Evolutionary conservation across 2,113 vertebrate genomes (phyloP), one percentile per base, ranked within the genome.

Genomic region (Aldabrachelys gigantea): DNA sequence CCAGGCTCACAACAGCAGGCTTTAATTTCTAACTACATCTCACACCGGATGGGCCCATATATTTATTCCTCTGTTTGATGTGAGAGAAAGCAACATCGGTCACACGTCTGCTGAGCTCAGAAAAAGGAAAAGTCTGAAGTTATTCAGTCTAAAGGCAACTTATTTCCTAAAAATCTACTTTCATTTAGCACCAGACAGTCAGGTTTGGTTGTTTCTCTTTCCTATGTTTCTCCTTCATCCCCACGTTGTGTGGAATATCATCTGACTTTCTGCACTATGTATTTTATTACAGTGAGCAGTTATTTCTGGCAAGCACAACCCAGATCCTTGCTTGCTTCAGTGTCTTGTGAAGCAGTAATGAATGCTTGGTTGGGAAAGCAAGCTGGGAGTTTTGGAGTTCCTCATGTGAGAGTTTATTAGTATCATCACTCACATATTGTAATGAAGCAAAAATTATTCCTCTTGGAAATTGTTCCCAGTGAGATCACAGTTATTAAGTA

Each of bases 401-500:
- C 92, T 97, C 91, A 54, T 95, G 83, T 91, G 62, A 91, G 85
- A 27, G 47, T 97, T 98, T 98, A 97, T 98, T 98, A 96, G 93
- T 78, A 88, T 96, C 91, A 97, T 98, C 90, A 95, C 84, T 98
- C 97, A 97, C 44, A 88, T 85, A 84, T 11, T 94, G 27, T 95
- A 98, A 97, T 96, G 97, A 96, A 97, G 84, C n/a, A 97, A 95
- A 95, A 97, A 93, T 95, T 27, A 96, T 97, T 97, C 94, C 94
- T 97, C 86, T 93, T 49, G 1, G 69, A 96, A 98, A 97, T 90
- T 94, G 80, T 94, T 98, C 95, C 96, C 93, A 95, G 81, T 94
- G 96, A 97, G 97, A 97, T 97, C 52, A 91, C 90, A 97, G 90
- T 98, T 98, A 97, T 98, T 98, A 98, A 98, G 97, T 97, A 91